Percentiles rank a stretch among this genome's conserved stretches.
phyloP scores from a whole-genome alignment of 2,888 invertebrate species.

The Papilio demoleus region DNA sequence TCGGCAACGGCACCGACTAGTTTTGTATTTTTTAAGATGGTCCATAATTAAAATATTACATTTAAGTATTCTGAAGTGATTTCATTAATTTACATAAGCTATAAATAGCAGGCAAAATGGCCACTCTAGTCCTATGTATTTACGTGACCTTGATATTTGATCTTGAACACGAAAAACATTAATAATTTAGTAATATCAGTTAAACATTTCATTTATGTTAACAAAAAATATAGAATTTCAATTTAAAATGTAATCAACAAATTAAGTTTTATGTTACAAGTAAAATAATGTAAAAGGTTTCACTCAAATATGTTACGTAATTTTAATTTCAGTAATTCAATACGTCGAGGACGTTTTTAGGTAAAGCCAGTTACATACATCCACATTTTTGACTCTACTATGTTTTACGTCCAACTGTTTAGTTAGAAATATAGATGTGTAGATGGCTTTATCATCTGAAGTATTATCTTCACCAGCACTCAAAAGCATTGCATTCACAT shows the following conservation, averaged over 20 bases:
- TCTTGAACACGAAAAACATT: not conserved
- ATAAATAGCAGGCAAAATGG: conserved; percentile 1
- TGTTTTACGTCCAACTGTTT: not conserved
- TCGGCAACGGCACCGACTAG: too few species aligned
- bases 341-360: not conserved
- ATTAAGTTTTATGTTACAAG: not conserved
- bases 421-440: not conserved
- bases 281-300: not conserved
- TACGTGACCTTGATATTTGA: not conserved
- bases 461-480: not conserved
- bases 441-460: not conserved
- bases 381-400: not conserved
- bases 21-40: too few species aligned
- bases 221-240: too few species aligned
- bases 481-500: conserved; percentile 1
- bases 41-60: too few species aligned
- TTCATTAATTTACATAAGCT: not conserved
- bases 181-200: too few species aligned
- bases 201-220: too few species aligned
- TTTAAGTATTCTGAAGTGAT: too few species aligned
- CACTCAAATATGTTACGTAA: too few species aligned
- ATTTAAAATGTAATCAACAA: not conserved
- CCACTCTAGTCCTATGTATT: not conserved
- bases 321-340: too few species aligned
- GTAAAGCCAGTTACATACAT: not conserved